phyloP scores from a whole-genome alignment of 2,797 vertebrate genomes.

The Monodelphis domestica region DNA sequence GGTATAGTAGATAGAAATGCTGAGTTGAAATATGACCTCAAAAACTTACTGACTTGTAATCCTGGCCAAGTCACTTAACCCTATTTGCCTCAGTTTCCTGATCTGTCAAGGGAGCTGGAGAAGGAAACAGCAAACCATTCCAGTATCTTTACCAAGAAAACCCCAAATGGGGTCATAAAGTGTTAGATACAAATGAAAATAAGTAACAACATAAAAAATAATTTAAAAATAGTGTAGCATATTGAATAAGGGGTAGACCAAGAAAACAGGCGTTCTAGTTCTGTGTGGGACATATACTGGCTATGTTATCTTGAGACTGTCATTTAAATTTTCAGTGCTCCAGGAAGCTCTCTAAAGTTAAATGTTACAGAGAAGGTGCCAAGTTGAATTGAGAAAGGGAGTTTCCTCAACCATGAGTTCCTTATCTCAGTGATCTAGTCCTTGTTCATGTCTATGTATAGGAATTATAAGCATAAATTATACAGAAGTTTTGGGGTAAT shows the following conservation, averaged over 20 bases:
- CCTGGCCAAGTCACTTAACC: not conserved
- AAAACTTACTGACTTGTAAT: not conserved
- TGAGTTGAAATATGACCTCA: not conserved
- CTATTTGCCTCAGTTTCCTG: not conserved
- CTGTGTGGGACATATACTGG: not conserved
- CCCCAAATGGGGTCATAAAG: not conserved
- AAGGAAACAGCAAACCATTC: not conserved
- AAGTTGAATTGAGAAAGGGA: not conserved
- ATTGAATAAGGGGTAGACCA: not conserved
- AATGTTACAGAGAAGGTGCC: not conserved
- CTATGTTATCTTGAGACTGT: not conserved
- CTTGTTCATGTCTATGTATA: not conserved
- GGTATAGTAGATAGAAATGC: not conserved
- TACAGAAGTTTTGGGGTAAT: constrained; percentile 51
- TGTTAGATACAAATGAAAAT: not conserved
- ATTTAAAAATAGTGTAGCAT: not conserved
- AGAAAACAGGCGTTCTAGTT: not conserved
- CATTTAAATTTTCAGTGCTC: not conserved
- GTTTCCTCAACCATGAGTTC: not conserved
- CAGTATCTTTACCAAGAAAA: not conserved
- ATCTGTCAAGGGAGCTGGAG: not conserved
- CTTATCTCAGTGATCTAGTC: not conserved
- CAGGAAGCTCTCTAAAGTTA: not conserved
- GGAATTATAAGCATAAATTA: constrained; percentile 45
- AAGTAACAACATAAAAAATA: not conserved